Evolutionary conservation across 2,888 invertebrate genomes (phyloP).

Genomic region (Dasysyrphus tricinctus): DNA sequence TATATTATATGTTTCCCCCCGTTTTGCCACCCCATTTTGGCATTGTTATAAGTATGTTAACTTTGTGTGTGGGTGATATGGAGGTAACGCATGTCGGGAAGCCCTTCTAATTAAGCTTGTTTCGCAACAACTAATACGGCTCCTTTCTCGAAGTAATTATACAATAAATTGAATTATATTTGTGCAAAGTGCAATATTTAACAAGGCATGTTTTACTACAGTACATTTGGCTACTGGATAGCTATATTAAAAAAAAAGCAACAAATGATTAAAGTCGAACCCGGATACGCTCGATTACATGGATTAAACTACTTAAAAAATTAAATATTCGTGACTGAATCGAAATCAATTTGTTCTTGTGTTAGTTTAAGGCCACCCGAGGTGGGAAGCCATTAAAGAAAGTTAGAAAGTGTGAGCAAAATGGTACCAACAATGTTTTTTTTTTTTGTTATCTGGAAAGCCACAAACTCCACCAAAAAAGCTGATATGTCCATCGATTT

Average conservation of each 20-base stretch:
- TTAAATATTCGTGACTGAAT: too few species aligned
- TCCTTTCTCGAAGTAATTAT: slow-evolving; percentile 60
- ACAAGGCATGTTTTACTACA: neutral
- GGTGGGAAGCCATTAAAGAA: too few species aligned
- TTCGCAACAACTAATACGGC: slow-evolving; percentile 62
- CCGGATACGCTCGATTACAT: neutral
- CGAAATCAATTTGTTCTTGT: too few species aligned
- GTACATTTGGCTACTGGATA: neutral
- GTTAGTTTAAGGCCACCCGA: too few species aligned
- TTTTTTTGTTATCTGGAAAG: too few species aligned
- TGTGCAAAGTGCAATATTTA: slow-evolving; percentile 3
- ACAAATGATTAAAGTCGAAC: slow-evolving; percentile 22
- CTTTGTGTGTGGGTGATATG: neutral
- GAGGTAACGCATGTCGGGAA: slow-evolving; percentile 45
- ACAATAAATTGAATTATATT: slow-evolving; percentile 57
- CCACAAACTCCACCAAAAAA: too few species aligned
- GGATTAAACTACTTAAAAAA: too few species aligned
- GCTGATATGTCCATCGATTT: too few species aligned
- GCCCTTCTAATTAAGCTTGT: slow-evolving; percentile 68
- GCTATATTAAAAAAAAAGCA: neutral
- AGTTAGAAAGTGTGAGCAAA: too few species aligned
- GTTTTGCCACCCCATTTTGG: neutral
- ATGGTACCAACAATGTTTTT: too few species aligned
- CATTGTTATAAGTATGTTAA: neutral
- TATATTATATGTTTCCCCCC: neutral